Percentiles rank a stretch among this genome's conserved stretches.
Evolutionary conservation across 1,140 invertebrate species (phyloP).

Genomic region (Cataglyphis hispanica): DNA sequence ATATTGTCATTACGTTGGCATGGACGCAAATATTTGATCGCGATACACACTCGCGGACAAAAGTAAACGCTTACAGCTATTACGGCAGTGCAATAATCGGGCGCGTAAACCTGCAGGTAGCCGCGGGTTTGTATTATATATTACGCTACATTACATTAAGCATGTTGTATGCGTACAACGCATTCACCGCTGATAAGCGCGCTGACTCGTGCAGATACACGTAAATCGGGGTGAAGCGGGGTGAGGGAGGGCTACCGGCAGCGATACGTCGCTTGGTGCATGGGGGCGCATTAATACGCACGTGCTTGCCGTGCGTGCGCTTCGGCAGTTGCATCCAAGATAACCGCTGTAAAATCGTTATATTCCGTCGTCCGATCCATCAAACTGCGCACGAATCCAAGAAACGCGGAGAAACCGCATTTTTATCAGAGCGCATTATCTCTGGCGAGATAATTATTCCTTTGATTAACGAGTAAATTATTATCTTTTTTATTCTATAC

Average conservation of each 20-base stretch:
- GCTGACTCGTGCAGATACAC: conserved; percentile 54
- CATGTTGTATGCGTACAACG: conserved; percentile 67
- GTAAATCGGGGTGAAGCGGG: conserved; percentile 33
- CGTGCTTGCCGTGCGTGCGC: conserved; percentile 51
- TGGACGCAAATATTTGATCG: conserved; percentile 58
- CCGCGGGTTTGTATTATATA: conserved; percentile 77
- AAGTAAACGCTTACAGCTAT: conserved; percentile 60
- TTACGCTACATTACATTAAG: conserved; percentile 77
- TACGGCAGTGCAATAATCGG: conserved; percentile 61
- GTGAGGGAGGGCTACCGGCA: conserved; percentile 2
- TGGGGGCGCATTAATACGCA: conserved; percentile 58
- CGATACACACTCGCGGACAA: conserved; percentile 50
- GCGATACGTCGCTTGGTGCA: conserved; percentile 45
- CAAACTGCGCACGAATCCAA: conserved; percentile 1
- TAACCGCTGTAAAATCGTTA: conserved; percentile 15
- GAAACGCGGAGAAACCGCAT: background rate
- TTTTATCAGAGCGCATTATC: background rate
- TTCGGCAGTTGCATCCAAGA: conserved; percentile 55
- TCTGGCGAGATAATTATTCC: background rate
- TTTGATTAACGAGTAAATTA: background rate
- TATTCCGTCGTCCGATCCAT: background rate
- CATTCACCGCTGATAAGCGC: conserved; percentile 53
- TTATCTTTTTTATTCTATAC: background rate
- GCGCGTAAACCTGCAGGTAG: conserved; percentile 63
- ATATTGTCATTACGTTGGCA: conserved; percentile 57